Conservation (phyloP, 2,797 vertebrate species). For the Australoheros facetus region DNA sequence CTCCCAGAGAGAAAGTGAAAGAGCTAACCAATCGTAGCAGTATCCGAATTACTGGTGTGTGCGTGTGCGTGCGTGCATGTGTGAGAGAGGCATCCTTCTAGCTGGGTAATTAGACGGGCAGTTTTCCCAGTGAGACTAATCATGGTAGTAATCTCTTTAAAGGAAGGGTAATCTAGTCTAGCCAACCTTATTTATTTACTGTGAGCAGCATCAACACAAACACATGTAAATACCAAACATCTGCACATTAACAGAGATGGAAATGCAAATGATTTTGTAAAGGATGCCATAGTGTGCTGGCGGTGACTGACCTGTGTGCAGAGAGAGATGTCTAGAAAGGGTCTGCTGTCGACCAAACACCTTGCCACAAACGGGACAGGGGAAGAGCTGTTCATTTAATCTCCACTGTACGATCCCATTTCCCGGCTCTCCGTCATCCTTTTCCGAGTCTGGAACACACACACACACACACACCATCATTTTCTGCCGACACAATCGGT, state of each 20-base stretch:
- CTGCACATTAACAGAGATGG: constrained; percentile 8
- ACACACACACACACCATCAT: background rate
- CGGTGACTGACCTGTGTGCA: constrained; percentile 91
- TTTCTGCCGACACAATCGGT: background rate
- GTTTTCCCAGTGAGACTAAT: constrained; percentile 83
- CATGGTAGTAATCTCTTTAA: constrained; percentile 82
- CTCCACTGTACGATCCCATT: constrained; percentile 92
- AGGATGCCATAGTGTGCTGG: background rate
- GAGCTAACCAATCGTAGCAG: constrained; percentile 38
- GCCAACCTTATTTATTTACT: constrained; percentile 79
- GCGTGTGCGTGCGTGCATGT: background rate
- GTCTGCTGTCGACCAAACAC: constrained; percentile 98
- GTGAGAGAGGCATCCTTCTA: constrained; percentile 64
- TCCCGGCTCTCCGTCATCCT: constrained; percentile 87
- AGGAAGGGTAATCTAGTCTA: constrained; percentile 80
- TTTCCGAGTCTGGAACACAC: constrained; percentile 86
- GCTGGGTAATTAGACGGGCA: constrained; percentile 76
- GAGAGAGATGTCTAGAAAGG: constrained; percentile 93
- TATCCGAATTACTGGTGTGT: constrained; percentile 39
- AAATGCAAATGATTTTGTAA: background rate
- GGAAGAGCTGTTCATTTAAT: constrained; percentile 94
- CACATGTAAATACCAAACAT: background rate
- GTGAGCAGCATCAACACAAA: constrained; percentile 21
- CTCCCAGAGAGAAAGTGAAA: constrained; percentile 47
- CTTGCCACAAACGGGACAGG: constrained; percentile 95